Evolutionary conservation across 2,113 vertebrate species (phyloP).

Genomic region (Miniopterus natalensis): DNA sequence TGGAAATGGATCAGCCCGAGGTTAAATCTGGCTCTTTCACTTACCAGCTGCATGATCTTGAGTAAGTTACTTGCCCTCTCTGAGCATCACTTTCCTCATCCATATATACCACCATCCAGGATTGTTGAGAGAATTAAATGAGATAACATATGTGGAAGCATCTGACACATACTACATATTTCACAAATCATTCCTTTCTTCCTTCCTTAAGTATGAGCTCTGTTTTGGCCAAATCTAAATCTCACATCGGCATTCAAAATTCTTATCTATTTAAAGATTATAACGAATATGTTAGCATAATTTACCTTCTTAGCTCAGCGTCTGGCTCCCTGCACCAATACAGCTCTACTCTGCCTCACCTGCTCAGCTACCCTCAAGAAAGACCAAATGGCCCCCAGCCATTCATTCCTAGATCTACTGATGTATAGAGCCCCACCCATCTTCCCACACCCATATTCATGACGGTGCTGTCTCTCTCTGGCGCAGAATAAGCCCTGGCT

Average conservation of each 20-base stretch:
- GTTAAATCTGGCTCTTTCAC: constrained; percentile 23
- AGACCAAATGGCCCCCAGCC: not conserved
- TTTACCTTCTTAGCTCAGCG: constrained; percentile 9
- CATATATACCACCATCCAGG: constrained; percentile 46
- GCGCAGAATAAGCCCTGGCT: not conserved
- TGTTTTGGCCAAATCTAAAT: constrained; percentile 5
- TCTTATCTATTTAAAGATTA: constrained; percentile 35
- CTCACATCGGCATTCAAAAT: constrained; percentile 15
- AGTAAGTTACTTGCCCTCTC: constrained; percentile 39
- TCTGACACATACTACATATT: not conserved
- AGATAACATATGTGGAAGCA: not conserved
- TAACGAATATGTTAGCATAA: not conserved
- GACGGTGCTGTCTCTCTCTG: not conserved
- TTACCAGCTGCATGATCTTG: constrained; percentile 8
- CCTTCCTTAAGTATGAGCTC: not conserved
- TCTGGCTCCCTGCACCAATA: not conserved
- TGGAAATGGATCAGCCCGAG: not conserved
- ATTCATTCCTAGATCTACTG: not conserved
- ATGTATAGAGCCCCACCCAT: not conserved
- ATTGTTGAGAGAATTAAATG: constrained; percentile 8
- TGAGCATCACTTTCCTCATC: not conserved
- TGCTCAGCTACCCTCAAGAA: not conserved
- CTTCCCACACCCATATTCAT: not conserved
- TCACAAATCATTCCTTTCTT: constrained; percentile 29
- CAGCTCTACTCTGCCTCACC: not conserved